Conservation (phyloP, 2,113 vertebrate species). For the Apus apus region DNA sequence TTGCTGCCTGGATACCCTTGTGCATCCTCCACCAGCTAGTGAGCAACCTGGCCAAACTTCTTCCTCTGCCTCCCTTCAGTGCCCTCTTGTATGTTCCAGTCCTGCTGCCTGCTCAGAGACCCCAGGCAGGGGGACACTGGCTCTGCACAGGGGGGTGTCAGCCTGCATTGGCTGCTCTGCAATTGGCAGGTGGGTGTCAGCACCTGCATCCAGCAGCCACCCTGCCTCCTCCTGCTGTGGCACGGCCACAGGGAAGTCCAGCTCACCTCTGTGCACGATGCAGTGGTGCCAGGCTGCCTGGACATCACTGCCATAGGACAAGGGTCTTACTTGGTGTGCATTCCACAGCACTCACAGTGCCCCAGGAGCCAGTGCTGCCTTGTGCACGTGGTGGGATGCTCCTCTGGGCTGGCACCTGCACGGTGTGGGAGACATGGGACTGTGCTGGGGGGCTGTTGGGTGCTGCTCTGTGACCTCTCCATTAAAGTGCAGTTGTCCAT, state of each 20-base stretch:
- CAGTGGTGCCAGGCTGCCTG: not conserved
- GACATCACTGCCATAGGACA: not conserved
- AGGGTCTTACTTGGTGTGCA: not conserved
- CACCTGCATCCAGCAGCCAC: not conserved
- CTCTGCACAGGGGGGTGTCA: not conserved
- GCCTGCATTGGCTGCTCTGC: not conserved
- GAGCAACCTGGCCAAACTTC: not conserved
- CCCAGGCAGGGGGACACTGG: not conserved
- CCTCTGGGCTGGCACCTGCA: not conserved
- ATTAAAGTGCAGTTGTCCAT: slow-evolving; percentile 37
- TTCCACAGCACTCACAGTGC: not conserved
- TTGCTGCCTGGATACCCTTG: rapidly evolving
- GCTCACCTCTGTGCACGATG: rapidly evolving
- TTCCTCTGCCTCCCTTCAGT: not conserved
- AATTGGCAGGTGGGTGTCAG: not conserved
- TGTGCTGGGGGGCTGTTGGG: not conserved
- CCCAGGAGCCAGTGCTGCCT: not conserved
- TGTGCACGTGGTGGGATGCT: not conserved
- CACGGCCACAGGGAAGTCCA: rapidly evolving
- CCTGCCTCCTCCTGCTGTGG: not conserved
- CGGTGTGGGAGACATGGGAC: not conserved
- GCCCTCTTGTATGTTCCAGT: not conserved
- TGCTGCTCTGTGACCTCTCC: not conserved
- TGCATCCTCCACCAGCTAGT: not conserved
- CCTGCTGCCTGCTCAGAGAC: not conserved